Evolutionary conservation across 1,140 invertebrate species (phyloP), one percentile per base, ranked within the genome.

Genomic region (Rhyzopertha dominica): DNA sequence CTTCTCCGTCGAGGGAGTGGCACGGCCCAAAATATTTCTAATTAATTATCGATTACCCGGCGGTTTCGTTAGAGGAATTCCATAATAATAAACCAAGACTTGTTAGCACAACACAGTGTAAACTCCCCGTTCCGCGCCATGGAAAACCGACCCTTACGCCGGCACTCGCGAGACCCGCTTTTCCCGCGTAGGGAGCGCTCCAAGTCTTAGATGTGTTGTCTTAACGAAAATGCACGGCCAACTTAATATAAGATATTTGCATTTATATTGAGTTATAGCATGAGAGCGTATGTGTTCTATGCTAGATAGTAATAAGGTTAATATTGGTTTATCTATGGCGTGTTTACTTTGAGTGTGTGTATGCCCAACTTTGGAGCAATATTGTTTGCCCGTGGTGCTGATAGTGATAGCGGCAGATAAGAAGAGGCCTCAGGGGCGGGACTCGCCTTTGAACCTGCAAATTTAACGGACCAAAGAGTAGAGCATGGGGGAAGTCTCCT

Each of bases 231-330:
- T 60, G 53, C 58, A 61, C 48, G 52, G 39, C 46, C 43, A 63
- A 63, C 61, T 63, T 60, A 59, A 61, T 62, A 62, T 57, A 61
- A 61, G 56, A 59, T 63, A 63, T 63, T 63, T 61, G 61, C 61
- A 63, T 63, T 63, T 63, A 63, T 59, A 63, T 63, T 55, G 61
- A 63, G 61, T 63, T 63, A 61, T 56, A 47, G 50, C 44, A 47
- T n/a, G n/a, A n/a, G n/a, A n/a, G 43, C 49, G 5, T 9, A 25
- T 52, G 44, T 47, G 51, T 56, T 57, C 54, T 56, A 51, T 58
- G 50, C 24, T 53, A 54, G 36, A 45, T 43, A 54, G 55, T 57
- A 56, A 58, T 56, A 59, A 51, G 58, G 58, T 47, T 59, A 61
- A 63, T 63, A 61, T 63, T 63, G 52, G 61, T 63, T 61, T 63